A percentile compares a stretch with the other conserved stretches of the same genome.
These are phyloP conservation scores for Syrphus vitripennis DNA, from an alignment of 2,888 invertebrate genomes.

Conservation along the genomic window DNA sequence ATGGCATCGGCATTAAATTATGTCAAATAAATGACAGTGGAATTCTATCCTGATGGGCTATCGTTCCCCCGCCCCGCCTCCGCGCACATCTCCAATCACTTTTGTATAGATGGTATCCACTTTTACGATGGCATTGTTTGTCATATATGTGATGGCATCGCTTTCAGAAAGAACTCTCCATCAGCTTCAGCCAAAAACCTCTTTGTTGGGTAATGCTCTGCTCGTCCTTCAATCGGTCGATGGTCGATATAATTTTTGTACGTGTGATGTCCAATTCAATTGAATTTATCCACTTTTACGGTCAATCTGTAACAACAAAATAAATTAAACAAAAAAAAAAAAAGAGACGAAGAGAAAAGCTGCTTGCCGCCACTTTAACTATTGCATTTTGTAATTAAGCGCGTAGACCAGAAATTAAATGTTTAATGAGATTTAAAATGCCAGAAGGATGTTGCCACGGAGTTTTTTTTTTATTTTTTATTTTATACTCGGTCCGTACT, in stretches of 20 bases:
- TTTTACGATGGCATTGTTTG: conserved; percentile 66
- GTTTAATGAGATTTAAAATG: conserved; percentile 71
- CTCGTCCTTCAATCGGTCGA: not conserved
- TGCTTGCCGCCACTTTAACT: conserved; percentile 66
- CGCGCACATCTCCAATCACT: conserved; percentile 18
- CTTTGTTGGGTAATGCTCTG: not conserved
- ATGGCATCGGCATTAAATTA: conserved; percentile 71
- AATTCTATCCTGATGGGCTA: conserved; percentile 54
- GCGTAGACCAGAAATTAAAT: conserved; percentile 72
- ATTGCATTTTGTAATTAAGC: conserved; percentile 71
- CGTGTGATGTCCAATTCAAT: conserved; percentile 50
- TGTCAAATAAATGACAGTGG: conserved; percentile 71
- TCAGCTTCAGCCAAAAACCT: not conserved
- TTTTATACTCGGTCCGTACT: not conserved
- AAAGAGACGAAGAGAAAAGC: conserved; percentile 4
- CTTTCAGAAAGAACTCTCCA: conserved; percentile 18
- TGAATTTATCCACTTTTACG: conserved; percentile 66
- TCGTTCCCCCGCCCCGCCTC: not conserved
- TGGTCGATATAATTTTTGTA: conserved; percentile 14
- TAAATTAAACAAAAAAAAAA: not conserved
- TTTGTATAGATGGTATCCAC: conserved; percentile 50
- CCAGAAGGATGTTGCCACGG: conserved; percentile 56
- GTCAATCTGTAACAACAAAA: conserved; percentile 55
- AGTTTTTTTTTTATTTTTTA: conserved; percentile 22
- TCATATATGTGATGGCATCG: conserved; percentile 65